phyloP scores from a whole-genome alignment of 2,888 invertebrate genomes.

The Elmis aenea region DNA sequence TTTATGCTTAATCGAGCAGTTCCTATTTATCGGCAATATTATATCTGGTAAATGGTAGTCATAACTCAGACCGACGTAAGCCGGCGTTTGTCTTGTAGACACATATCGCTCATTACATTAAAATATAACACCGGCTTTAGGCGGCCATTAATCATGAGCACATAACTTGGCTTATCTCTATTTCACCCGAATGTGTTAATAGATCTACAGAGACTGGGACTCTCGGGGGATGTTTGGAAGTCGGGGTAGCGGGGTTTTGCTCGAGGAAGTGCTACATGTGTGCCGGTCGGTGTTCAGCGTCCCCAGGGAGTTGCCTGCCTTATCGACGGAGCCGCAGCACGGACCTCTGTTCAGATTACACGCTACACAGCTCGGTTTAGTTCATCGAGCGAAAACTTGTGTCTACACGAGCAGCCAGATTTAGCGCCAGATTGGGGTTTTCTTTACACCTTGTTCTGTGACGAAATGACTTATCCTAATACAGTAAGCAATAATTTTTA shows the following conservation, averaged over 20 bases:
- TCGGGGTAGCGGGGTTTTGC: slow-evolving; percentile 31
- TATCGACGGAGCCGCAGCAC: slow-evolving; percentile 41
- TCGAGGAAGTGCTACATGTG: slow-evolving; percentile 46
- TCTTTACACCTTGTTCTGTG: slow-evolving; percentile 22
- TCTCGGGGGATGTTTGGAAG: slow-evolving; percentile 30
- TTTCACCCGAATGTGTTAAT: slow-evolving; percentile 40
- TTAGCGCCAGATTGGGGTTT: slow-evolving; percentile 28
- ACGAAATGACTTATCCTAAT: slow-evolving; percentile 18
- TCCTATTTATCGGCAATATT: slow-evolving; percentile 9
- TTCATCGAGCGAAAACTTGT: slow-evolving; percentile 40
- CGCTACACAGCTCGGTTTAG: slow-evolving; percentile 42
- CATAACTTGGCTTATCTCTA: slow-evolving; percentile 32
- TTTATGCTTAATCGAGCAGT: slow-evolving; percentile 17
- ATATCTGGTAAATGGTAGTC: slow-evolving; percentile 11
- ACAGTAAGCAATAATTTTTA: too few relatives aligned
- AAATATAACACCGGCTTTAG: slow-evolving; percentile 30
- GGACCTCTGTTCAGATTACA: slow-evolving; percentile 45
- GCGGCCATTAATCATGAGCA: slow-evolving; percentile 34
- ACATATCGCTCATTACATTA: slow-evolving; percentile 34
- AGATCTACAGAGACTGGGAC: slow-evolving; percentile 36
- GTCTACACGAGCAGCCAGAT: slow-evolving; percentile 41
- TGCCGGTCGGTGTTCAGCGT: slow-evolving; percentile 41
- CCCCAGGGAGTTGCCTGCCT: slow-evolving; percentile 42
- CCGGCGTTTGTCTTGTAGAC: slow-evolving; percentile 13
- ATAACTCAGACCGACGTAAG: slow-evolving; percentile 24